Evolutionary conservation across 2,113 vertebrate species (phyloP), one percentile per base, ranked within the genome.

Genomic region (Ptychochromis oligacanthus): DNA sequence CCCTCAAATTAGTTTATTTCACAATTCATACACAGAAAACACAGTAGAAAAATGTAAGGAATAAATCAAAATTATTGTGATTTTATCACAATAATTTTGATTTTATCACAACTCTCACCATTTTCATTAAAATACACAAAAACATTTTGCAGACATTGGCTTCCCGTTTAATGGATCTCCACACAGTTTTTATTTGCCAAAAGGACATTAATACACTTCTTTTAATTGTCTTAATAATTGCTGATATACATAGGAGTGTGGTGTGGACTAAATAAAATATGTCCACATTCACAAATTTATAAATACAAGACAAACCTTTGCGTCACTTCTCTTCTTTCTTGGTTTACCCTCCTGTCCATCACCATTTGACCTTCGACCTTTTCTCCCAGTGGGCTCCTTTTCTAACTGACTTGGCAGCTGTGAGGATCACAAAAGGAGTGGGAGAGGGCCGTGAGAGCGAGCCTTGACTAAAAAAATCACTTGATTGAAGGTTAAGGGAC

Each of bases 321-420:
- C 91, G 4, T 97, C 94, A 28, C 96, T 96, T n/a, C 96, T 96
- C 95, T 97, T 99, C 95, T 96, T 96, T 93, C 97, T 97, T 86
- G 97, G 95, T 96, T 98, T 99, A 92, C 95, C 96, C 97, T 98
- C 97, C 95, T 98, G 97, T 97, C 97, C 97, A 91, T 99, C 98
- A 94, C 96, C 94, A 89, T 98, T 99, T 96, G 97, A 97, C 97
- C 97, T 97, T 91, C 97, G 98, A 89, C 95, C 96, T 97, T 98
- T 98, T 92, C 96, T 98, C 95, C 96, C 97, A 85, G 95, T 93
- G 92, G 96, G 97, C 89, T 97, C 97, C 95, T 96, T 97, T 91
- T 93, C 94, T 87, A 95, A 91, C 92, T 95, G 94, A 90, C 93
- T 93, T 26, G 95, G 94, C 94, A 95, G 94, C 96, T 96, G 95